phyloP scores from a whole-genome alignment of 2,797 vertebrate species.

The Etheostoma nigrum region DNA sequence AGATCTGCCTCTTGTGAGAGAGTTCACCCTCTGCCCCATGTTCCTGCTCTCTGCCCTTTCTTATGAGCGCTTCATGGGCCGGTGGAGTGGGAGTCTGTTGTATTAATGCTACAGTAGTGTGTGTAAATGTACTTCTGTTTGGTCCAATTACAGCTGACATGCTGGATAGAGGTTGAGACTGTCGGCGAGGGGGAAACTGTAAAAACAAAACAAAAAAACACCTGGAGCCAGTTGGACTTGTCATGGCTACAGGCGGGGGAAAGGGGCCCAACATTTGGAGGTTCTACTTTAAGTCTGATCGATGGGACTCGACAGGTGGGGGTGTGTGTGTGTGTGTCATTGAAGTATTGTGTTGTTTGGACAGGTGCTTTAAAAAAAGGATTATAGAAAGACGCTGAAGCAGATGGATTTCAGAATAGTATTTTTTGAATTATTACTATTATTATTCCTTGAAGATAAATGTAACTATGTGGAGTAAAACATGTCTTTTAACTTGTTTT shows the following conservation, averaged over 20 bases:
- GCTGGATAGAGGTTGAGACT: conserved; percentile 82
- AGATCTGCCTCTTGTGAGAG: conserved; percentile 63
- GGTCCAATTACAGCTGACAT: conserved; percentile 84
- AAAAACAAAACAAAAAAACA: not conserved
- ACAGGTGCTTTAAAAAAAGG: conserved; percentile 77
- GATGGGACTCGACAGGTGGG: conserved; percentile 45
- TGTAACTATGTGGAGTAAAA: conserved; percentile 80
- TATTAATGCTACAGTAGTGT: conserved; percentile 84
- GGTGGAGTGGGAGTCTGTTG: conserved; percentile 81
- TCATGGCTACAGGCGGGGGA: conserved; percentile 18
- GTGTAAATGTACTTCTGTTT: conserved; percentile 91
- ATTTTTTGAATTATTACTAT: conserved; percentile 79
- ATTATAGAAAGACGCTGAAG: conserved; percentile 41
- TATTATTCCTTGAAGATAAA: conserved; percentile 77
- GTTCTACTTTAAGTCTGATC: conserved; percentile 51
- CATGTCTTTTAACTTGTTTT: conserved; percentile 71
- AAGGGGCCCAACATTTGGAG: conserved; percentile 30
- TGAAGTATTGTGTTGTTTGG: conserved; percentile 70
- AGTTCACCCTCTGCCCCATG: conserved; percentile 29
- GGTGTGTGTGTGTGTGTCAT: conserved; percentile 29
- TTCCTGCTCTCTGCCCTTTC: conserved; percentile 24
- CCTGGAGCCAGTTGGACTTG: conserved; percentile 16
- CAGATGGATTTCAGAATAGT: conserved; percentile 73
- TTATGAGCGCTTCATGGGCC: conserved; percentile 31
- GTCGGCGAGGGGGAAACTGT: conserved; percentile 58